Base-by-base conservation (phyloP, 2,888 invertebrate species). In the Hermaeophaga mercurialis region DNA sequence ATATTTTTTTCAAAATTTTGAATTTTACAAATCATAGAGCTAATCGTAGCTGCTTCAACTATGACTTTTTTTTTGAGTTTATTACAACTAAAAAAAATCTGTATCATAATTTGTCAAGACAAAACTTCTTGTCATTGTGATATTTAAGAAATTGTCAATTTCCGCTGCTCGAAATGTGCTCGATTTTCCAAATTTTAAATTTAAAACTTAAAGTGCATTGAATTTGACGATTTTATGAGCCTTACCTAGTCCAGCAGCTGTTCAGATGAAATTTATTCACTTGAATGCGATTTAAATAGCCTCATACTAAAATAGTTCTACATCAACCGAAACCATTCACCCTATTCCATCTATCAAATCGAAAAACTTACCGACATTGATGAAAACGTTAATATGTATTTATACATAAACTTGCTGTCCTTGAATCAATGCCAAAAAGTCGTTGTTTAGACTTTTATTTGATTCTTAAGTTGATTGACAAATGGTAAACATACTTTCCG, bases 241-340 rank as follows among this genome's bases (percentile, higher is more conserved):
- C n/a, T 31, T 31, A 8, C 31, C 31, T 12, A 8, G 1, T 12
- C 3, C 3, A 31, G 9, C 31, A 31, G 47, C 47, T 47, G 47
- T 47, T 36, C 15, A 12, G 9, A n/a, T 36, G 36, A 36, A 47
- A 47, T 47, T 36, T 31, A 47, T 17, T 34, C 15, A 34, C 47
- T 47, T 36, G 34, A 15, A 47, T 24, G 24, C 14, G 15, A 17
- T 36, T 24, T 47, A 47, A 47, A 47, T 47, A 47, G 36, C 45
- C 15, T 14, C 7, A 7, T 45, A 45, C 45, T 45, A 15, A 47
- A 47, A 47, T 47, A 47, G 34, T 36, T 47, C 17, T 15, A 19
- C 36, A 24, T 47, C 34, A 34, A 47, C 18, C 36, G 17, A 34
- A 47, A 15, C 36, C 24, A 47, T 47, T 34, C n/a, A 24, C n/a